Evolutionary conservation across 2,797 vertebrate species (phyloP), one percentile per base, ranked within the genome.

Genomic region (Poeciliopsis gracilis): DNA sequence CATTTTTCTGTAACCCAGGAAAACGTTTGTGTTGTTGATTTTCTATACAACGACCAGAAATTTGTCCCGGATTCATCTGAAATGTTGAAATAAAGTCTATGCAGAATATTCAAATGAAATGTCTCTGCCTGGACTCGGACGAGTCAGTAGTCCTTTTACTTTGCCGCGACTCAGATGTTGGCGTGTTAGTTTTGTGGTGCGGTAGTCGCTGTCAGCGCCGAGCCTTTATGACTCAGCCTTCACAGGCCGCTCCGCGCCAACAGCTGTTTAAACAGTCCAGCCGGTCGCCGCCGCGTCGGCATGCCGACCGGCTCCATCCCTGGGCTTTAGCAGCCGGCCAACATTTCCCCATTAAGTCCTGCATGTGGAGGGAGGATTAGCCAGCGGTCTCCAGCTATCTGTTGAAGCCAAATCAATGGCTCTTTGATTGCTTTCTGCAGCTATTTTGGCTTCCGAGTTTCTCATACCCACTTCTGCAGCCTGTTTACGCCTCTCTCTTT

Each of bases 201-300:
- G 33, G 75, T 41, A 80, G 75, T 81, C 25, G 13, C 51, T 79
- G 78, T 87, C 59, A 33, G 85, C 49, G 4, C 61, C 2, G 6
- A 49, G 75, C 49, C 63, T 86, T 76, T 79, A 82, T 88, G 90
- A 93, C 82, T 90, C 85, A 92, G 83, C 72, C 76, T 75, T 79
- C 76, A 76, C 66, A 51, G 70, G 66, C 81, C 72, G 70, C 73
- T 70, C 78, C 78, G 77, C 28, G 61, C 76, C 77, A 72, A 57
- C 61, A 83, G 85, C 82, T 87, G 85, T 86, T 89, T 86, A 77
- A 88, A 86, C 74, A 84, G 85, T 73, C n/a, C 16, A 71, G 82
- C 59, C 23, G 1, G 23, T 78, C 79, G 82, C 77, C 57, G 79
- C 47, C 75, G 46, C 38, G 70, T 80, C 79, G 78, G 75, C 67